Base-by-base conservation (phyloP, 2,797 vertebrate genomes). In the Sebastes nivosus region DNA sequence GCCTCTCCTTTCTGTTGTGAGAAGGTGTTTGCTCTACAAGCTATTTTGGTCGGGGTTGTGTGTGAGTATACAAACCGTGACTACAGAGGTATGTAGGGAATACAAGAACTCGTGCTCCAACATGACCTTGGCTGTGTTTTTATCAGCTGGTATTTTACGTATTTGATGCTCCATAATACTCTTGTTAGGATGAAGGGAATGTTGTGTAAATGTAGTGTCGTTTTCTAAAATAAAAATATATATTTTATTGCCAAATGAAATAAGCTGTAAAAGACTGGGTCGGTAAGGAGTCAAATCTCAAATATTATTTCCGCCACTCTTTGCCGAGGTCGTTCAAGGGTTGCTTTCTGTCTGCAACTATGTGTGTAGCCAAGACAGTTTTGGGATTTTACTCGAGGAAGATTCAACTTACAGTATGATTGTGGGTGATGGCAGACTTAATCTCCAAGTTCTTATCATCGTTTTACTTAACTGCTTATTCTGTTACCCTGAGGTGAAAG, bases 11-110 rank as follows among this genome's bases (percentile, higher is more conserved):
- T 79, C 68, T 82, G 78, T 82, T 86, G 84, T 60, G 36, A 75
- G 64, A 78, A 54, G 71, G 57, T 57, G 64, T 88, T 86, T 86
- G 70, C 64, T 84, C 46, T 24, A 34, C 61, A 34, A 79, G 57
- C 64, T 79, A n/a, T 75, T 81, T 76, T 72, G 5, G 10, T 64
- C 32, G 2, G 22, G n/a, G 90, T 85, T 77, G 63, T 79, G 54
- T 46, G 38, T 29, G 68, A 75, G 67, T 60, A 52, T 59, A 77
- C 54, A 81, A 55, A 77, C 71, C 42, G 42, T 81, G 14, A 80
- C 82, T 8, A 12, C 38, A 27, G 36, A 84, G 61, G 59, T 60
- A 79, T 80, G 67, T 14, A 6, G 8, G 34, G 64, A 75, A 67
- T 76, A 74, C 46, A 72, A 55, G 6, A 70, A 27, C 36, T 27